Evolutionary conservation across 2,113 vertebrate species (phyloP), one percentile per base, ranked within the genome.

Genomic region (Caloenas nicobarica): DNA sequence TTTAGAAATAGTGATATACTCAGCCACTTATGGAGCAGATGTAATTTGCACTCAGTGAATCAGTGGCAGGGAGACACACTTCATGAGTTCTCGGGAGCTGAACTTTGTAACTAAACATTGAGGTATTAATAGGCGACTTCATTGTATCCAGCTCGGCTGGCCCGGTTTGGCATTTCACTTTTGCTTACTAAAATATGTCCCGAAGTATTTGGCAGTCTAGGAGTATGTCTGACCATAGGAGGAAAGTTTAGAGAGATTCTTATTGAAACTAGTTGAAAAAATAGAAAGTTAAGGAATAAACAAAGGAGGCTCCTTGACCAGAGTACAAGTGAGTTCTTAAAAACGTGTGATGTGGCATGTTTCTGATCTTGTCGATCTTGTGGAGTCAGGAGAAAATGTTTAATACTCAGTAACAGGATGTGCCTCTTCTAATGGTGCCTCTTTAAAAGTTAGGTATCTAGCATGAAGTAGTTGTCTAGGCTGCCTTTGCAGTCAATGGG

Each of bases 101-200:
- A 87, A 19, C 86, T 89, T 71, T 65, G 42, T 79, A 72, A 51
- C 53, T 51, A 51, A 88, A 73, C 24, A 25, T 11, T 65, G 90
- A 81, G 40, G 53, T 90, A 31, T 28, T 64, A 68, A 80, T 58
- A 80, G 83, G 73, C 22, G n/a, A 29, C 36, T 69, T n/a, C 68
- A 28, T 21, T 82, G 14, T 65, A 22, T 73, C 73, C 58, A 40
- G n/a, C n/a, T 50, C 73, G 44, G 24, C 53, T 60, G 44, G 29
- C 16, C 16, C 79, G 62, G 31, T 88, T 79, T 82, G 74, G 18
- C 28, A 21, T 84, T 90, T 54, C 26, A 40, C 16, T 84, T 79
- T 46, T 68, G 11, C 42, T 58, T 51, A 29, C 44, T 72, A 28
- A 81, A 62, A 61, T 24, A 44, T 0, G 0, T 11, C 50, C 31